Evolutionary conservation across 2,888 invertebrate genomes (phyloP), one percentile per base, ranked within the genome.

Genomic region (Agonum fuliginosum): DNA sequence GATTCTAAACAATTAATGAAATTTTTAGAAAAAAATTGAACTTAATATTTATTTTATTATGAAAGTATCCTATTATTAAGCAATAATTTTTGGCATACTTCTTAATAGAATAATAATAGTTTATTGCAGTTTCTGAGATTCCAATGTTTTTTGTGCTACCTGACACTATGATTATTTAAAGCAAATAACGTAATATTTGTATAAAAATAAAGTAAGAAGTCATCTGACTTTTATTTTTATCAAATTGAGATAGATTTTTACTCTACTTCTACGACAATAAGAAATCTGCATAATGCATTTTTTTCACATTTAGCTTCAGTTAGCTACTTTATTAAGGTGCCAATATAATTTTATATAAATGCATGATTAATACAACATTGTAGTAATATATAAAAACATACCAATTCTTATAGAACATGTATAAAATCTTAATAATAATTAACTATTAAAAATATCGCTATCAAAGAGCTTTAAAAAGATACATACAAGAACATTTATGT

Each of bases 191-290:
- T 51, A 51, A 51, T 54, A 54, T 54, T 54, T 54, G 12, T 12
- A 37, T 37, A 12, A 12, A 37, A 37, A n/a, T 37, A 37, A 37
- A 37, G 12, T 37, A n/a, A 37, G 10, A 37, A 6, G 12, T 12
- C 37, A 37, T n/a, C 20, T 54, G 22, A 54, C 19, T 17, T 43
- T 46, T 69, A 69, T 41, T 69, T 43, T 24, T 19, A 24, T 43
- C 10, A 69, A 30, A 30, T 54, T 22, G 72, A 30, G 24, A 43
- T 70, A 70, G 70, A 70, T 70, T 70, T 46, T 70, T 70, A 70
- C 27, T 70, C 46, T 51, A 30, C 8, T 3, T 30, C 19, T 43
- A 70, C 46, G 70, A 70, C 70, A 70, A 70, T 70, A 70, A 70
- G 27, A 70, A 70, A 24, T 70, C 46, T 17, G 22, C 37, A 24